Conservation (phyloP, 2,888 invertebrate species). For the Idaea dimidiata region DNA sequence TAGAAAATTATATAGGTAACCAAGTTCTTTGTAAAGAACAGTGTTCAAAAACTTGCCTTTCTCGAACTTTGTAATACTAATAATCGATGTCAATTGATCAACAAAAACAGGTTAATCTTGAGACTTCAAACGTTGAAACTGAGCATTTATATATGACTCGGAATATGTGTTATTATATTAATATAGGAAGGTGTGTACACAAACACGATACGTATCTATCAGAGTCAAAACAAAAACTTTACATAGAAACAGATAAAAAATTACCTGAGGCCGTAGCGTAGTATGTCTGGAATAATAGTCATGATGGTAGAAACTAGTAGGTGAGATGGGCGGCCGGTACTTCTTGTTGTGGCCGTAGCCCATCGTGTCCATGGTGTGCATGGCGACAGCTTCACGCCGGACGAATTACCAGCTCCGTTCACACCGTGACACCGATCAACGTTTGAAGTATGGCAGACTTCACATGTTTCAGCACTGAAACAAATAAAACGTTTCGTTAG, state of each 20-base stretch:
- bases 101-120: too few species aligned
- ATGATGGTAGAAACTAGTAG: constrained; percentile 81
- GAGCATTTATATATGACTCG: too few species aligned
- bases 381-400: constrained; percentile 33
- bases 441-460: constrained; percentile 15
- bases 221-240: too few species aligned
- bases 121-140: too few species aligned
- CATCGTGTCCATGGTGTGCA: constrained; percentile 83
- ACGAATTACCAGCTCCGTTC: constrained; percentile 7
- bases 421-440: too few species aligned
- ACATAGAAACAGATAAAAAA: constrained; percentile 8
- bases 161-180: too few species aligned
- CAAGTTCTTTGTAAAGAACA: not conserved
- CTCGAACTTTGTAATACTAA: too few species aligned
- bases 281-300: constrained; percentile 76
- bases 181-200: too few species aligned
- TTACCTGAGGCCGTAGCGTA: constrained; percentile 76
- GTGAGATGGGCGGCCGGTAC: constrained; percentile 81
- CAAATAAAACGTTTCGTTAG: constrained; percentile 21
- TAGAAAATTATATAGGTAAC: not conserved
- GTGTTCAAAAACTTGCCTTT: not conserved
- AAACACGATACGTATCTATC: too few species aligned
- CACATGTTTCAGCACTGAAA: constrained; percentile 43
- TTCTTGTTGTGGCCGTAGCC: constrained; percentile 84
- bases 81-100: too few species aligned